Percentiles rank a stretch among this genome's conserved stretches.
Conservation (phyloP, 2,888 invertebrate genomes). For the Morpho achilles region DNA sequence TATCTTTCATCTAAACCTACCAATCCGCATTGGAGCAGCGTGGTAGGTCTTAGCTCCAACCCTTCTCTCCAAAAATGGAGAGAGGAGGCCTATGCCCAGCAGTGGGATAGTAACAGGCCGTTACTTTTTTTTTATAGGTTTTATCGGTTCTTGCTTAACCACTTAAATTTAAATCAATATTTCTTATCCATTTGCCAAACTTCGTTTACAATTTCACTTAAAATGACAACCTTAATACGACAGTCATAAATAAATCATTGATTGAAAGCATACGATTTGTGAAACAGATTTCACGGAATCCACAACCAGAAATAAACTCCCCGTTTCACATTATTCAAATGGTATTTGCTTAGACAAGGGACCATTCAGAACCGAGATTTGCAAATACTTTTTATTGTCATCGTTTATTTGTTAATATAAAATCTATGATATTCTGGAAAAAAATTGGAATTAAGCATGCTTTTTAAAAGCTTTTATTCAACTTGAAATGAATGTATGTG, state of each 20-base stretch:
- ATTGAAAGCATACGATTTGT: conserved; percentile 11
- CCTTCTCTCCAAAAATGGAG: no score
- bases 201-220: conserved; percentile 2
- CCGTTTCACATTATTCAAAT: conserved; percentile 31
- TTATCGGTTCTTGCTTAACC: no score
- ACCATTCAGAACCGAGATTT: conserved; percentile 25
- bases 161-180: no score
- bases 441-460: no score
- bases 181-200: background rate
- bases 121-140: no score
- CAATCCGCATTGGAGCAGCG: no score
- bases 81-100: no score
- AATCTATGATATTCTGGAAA: background rate
- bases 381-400: conserved; percentile 11
- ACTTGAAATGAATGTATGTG: no score
- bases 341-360: conserved; percentile 30
- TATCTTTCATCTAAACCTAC: no score
- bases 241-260: conserved; percentile 12
- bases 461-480: no score
- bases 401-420: conserved; percentile 8
- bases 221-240: conserved; percentile 5
- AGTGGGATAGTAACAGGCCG: no score
- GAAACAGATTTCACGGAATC: conserved; percentile 26
- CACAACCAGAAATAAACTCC: conserved; percentile 13
- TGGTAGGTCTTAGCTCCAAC: no score